Percentiles rank a stretch among this genome's conserved stretches.
These are phyloP conservation scores for Lepisosteus osseus DNA, from an alignment of 2,113 vertebrate species.

Conservation along the genomic window DNA sequence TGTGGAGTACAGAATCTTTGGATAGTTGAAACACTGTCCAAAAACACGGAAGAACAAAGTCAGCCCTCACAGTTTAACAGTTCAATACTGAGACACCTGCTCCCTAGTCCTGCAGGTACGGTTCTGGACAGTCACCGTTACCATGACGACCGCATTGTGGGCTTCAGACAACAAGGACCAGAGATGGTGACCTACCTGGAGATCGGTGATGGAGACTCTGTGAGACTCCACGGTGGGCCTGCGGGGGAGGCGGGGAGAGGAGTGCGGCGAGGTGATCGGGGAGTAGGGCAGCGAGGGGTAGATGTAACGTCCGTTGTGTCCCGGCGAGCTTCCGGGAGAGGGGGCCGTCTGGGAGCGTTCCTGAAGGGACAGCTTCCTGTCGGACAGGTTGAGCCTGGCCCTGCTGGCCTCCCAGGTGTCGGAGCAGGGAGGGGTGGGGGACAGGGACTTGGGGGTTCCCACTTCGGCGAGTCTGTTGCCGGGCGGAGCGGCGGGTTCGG, in stretches of 20 bases:
- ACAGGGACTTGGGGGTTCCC: constrained; percentile 42
- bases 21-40: too few relatives aligned
- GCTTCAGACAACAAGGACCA: background rate
- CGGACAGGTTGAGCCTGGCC: constrained; percentile 67
- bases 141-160: background rate
- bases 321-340: constrained; percentile 57
- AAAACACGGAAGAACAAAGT: too few relatives aligned
- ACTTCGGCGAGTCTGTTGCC: constrained; percentile 62
- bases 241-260: constrained; percentile 84
- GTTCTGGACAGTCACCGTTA: background rate
- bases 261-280: constrained; percentile 85
- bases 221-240: constrained; percentile 91
- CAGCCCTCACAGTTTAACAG: too few relatives aligned
- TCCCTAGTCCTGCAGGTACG: too few relatives aligned
- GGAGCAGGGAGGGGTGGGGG: constrained; percentile 25
- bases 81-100: too few relatives aligned
- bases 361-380: constrained; percentile 89
- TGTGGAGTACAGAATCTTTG: too few relatives aligned
- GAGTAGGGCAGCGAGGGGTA: constrained; percentile 82
- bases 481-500: constrained; percentile 41
- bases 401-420: constrained; percentile 52
- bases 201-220: constrained; percentile 89
- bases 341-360: constrained; percentile 68
- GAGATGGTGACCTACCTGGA: constrained; percentile 72
- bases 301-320: constrained; percentile 74